phyloP scores from a whole-genome alignment of 1,140 invertebrate genomes.

The Drosophila kanapiae region DNA sequence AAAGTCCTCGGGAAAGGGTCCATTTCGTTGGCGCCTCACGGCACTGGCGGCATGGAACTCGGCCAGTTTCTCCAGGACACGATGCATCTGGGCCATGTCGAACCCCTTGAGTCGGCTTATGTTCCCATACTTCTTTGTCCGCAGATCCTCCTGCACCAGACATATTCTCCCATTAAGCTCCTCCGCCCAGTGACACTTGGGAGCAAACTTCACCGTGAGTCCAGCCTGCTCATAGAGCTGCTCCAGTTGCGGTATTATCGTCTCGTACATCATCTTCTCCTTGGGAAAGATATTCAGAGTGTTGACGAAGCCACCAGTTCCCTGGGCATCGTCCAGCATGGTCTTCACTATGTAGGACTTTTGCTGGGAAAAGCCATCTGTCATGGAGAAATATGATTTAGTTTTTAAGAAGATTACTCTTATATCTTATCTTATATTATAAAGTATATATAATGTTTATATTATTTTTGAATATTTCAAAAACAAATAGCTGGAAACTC shows the following conservation, averaged over 20 bases:
- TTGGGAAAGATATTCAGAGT: constrained; percentile 79
- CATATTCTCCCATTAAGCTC: constrained; percentile 72
- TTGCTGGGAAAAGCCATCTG: constrained; percentile 78
- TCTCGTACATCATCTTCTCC: constrained; percentile 78
- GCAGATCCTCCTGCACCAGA: constrained; percentile 87
- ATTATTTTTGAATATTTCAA: too few relatives aligned
- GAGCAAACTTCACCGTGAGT: constrained; percentile 60
- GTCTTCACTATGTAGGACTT: constrained; percentile 80
- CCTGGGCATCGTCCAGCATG: constrained; percentile 68
- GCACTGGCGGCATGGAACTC: constrained; percentile 87
- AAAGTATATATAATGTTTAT: too few relatives aligned
- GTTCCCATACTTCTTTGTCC: constrained; percentile 87
- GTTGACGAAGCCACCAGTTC: constrained; percentile 69
- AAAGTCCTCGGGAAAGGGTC: constrained; percentile 77
- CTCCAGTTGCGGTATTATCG: constrained; percentile 73
- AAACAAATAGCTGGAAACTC: neutral
- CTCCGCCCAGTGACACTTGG: constrained; percentile 73
- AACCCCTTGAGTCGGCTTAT: constrained; percentile 86
- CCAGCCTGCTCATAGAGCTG: constrained; percentile 74
- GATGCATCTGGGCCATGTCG: constrained; percentile 86
- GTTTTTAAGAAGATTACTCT: too few relatives aligned
- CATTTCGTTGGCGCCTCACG: constrained; percentile 61
- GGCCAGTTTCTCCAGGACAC: constrained; percentile 87
- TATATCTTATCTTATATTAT: too few relatives aligned
- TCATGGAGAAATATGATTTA: too few relatives aligned